Evolutionary conservation across 2,888 invertebrate species (phyloP).

Genomic region (Disparrhopalites patrizii): DNA sequence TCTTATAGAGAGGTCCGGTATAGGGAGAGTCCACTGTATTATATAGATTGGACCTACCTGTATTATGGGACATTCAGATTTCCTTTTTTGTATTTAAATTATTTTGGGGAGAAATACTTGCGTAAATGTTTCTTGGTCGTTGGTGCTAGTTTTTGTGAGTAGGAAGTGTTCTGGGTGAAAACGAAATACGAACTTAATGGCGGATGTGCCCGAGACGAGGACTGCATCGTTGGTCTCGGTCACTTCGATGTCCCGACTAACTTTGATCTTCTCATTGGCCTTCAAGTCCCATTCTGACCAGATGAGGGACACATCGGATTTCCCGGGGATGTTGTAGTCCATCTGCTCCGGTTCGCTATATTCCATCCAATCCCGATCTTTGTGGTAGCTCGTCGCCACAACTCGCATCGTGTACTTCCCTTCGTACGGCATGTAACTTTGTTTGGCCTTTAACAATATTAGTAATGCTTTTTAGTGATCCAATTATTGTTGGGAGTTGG

Average conservation of each 20-base stretch:
- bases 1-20: no score
- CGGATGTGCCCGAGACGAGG: constrained; percentile 32
- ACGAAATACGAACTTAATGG: constrained; percentile 32
- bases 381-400: constrained; percentile 31
- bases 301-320: constrained; percentile 42
- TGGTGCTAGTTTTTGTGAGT: not conserved
- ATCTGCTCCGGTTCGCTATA: constrained; percentile 34
- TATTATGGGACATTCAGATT: no score
- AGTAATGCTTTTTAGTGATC: no score
- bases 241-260: not conserved
- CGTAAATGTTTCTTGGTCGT: no score
- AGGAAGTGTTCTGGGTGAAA: not conserved
- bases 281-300: constrained; percentile 39
- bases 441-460: constrained; percentile 21
- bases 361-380: not conserved
- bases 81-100: no score
- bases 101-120: no score
- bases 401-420: constrained; percentile 38
- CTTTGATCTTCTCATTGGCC: not conserved
- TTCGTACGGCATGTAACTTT: constrained; percentile 27
- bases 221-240: constrained; percentile 27
- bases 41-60: no score
- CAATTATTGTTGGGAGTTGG: no score
- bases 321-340: constrained; percentile 40
- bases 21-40: no score